A percentile compares a stretch with the other conserved stretches of the same genome.
These are phyloP conservation scores for Sebastes trivittatus DNA, from an alignment of 2,797 vertebrate genomes.

Conservation along the genomic window DNA sequence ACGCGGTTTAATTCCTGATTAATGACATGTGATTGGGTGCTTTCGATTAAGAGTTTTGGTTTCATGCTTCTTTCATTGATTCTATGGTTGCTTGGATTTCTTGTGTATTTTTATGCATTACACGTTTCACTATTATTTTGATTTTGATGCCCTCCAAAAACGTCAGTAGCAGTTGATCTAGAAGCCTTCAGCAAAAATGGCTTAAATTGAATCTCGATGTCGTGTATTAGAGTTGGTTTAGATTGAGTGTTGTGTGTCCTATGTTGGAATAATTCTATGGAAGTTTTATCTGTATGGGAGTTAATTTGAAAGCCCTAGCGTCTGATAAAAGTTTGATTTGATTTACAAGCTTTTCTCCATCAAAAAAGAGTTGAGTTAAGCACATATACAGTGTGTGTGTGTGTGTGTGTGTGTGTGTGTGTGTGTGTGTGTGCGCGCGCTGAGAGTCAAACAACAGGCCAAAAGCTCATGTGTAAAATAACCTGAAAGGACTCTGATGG, in stretches of 20 bases:
- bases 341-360: neutral
- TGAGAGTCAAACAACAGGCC: neutral
- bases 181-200: neutral
- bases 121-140: neutral
- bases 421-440: neutral
- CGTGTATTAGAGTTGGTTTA: neutral
- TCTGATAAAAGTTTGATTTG: neutral
- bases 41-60: neutral
- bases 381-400: neutral
- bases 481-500: slow-evolving; percentile 4
- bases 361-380: neutral
- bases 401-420: neutral
- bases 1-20: neutral
- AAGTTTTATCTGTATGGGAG: neutral
- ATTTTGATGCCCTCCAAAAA: neutral
- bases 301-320: neutral
- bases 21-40: neutral
- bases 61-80: neutral
- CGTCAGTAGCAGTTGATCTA: neutral
- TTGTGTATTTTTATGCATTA: too few species aligned
- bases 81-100: neutral
- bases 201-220: neutral
- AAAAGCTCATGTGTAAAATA: neutral
- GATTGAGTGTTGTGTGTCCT: neutral
- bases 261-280: neutral